phyloP scores from a whole-genome alignment of 2,888 invertebrate genomes.

The Eudemis profundana region DNA sequence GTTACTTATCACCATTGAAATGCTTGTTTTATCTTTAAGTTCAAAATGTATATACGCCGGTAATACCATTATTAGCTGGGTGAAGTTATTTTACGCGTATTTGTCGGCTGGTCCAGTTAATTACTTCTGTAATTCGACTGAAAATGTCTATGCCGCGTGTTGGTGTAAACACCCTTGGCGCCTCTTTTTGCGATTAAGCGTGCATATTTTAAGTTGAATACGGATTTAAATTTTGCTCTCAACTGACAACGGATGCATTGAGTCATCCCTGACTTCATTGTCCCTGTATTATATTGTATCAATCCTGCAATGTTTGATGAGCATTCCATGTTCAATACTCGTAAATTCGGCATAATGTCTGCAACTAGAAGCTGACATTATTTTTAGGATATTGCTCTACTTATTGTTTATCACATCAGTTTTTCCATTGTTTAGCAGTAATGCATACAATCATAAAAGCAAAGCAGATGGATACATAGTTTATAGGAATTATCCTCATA shows the following conservation, averaged over 20 bases:
- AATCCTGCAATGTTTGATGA: neutral
- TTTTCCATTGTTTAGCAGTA: no score
- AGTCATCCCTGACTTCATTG: slow-evolving; percentile 4
- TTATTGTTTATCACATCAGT: no score
- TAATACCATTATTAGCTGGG: neutral
- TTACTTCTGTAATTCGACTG: neutral
- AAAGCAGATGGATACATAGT: no score
- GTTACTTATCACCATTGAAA: slow-evolving; percentile 53
- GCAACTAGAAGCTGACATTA: no score
- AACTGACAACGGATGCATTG: slow-evolving; percentile 33
- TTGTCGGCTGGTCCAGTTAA: neutral
- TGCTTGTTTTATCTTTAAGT: slow-evolving; percentile 23
- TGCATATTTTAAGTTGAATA: neutral
- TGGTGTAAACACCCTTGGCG: slow-evolving; percentile 39
- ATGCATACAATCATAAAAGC: no score
- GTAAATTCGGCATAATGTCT: neutral
- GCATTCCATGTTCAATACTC: neutral
- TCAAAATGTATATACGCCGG: slow-evolving; percentile 6
- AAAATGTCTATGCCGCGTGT: slow-evolving; percentile 32
- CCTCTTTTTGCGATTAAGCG: slow-evolving; percentile 33
- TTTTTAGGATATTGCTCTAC: no score
- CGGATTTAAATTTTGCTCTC: slow-evolving; percentile 32
- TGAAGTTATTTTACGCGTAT: neutral
- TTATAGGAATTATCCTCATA: no score
- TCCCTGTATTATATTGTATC: neutral